Evolutionary conservation across 2,888 invertebrate species (phyloP).

Genomic region (Orthonevra nobilis): DNA sequence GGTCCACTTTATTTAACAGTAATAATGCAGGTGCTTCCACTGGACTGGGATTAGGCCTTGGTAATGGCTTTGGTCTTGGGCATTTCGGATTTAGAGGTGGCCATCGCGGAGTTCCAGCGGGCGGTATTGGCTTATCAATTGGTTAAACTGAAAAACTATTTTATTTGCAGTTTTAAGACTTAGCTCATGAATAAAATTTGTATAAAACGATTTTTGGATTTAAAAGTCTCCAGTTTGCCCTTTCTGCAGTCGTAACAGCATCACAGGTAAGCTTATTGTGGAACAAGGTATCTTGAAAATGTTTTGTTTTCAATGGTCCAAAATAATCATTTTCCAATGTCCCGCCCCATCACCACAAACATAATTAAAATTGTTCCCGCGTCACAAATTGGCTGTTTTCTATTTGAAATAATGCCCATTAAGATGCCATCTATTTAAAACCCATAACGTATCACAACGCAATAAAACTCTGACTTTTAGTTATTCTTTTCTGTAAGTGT

Average conservation of each 20-base stretch:
- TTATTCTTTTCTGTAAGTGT: background rate
- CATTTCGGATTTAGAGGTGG: constrained; percentile 7
- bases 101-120: no score
- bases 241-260: no score
- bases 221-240: no score
- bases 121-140: constrained; percentile 8
- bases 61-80: background rate
- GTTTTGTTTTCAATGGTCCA: no score
- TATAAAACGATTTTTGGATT: background rate
- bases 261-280: no score
- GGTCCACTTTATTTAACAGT: no score
- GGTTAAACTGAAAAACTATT: background rate
- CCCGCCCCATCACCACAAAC: background rate
- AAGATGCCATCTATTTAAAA: constrained; percentile 17
- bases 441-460: constrained; percentile 20
- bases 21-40: background rate
- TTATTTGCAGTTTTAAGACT: background rate
- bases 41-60: constrained; percentile 3
- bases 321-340: no score
- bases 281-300: no score
- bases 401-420: constrained; percentile 18
- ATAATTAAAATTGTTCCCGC: constrained; percentile 1
- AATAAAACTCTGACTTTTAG: constrained; percentile 15
- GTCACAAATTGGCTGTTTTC: constrained; percentile 11
- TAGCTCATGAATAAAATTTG: background rate